These are phyloP conservation scores for Chaetodon auriga DNA, from an alignment of 2,113 vertebrate genomes.

Conservation along the genomic window DNA sequence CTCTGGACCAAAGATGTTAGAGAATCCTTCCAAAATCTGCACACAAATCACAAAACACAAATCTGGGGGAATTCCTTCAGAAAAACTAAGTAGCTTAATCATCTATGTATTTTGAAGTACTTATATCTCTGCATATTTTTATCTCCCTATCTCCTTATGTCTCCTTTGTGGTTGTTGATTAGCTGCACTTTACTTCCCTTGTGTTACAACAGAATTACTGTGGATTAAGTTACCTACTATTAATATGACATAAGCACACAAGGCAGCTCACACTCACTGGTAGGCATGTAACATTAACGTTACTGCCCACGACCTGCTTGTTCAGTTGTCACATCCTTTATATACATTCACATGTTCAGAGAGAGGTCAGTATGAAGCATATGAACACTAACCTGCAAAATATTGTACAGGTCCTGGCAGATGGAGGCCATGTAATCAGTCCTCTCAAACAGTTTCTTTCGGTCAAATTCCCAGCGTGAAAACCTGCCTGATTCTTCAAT, in stretches of 20 bases:
- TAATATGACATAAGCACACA: no score
- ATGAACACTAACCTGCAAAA: constrained; percentile 88
- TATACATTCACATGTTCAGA: background rate
- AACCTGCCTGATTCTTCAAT: constrained; percentile 89
- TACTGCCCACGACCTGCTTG: no score
- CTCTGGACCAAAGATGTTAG: constrained; percentile 90
- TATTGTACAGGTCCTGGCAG: constrained; percentile 89
- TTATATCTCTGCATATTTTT: no score
- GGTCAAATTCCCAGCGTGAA: constrained; percentile 95
- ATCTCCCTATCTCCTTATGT: no score
- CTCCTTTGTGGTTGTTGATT: no score
- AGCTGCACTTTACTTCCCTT: no score
- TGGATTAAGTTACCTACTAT: no score
- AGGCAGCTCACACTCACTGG: no score
- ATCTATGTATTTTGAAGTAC: no score
- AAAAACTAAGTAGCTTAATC: background rate
- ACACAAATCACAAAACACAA: constrained; percentile 6
- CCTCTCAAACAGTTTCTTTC: constrained; percentile 90
- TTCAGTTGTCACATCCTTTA: background rate
- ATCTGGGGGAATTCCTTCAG: background rate
- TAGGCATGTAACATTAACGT: no score
- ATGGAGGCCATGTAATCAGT: constrained; percentile 91
- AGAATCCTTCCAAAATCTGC: constrained; percentile 91
- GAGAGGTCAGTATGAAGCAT: background rate
- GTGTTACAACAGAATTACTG: no score